Percentiles rank a stretch among this genome's conserved stretches.
These are phyloP conservation scores for Helicoverpa zea DNA, from an alignment of 1,140 invertebrate species.

Conservation along the genomic window DNA sequence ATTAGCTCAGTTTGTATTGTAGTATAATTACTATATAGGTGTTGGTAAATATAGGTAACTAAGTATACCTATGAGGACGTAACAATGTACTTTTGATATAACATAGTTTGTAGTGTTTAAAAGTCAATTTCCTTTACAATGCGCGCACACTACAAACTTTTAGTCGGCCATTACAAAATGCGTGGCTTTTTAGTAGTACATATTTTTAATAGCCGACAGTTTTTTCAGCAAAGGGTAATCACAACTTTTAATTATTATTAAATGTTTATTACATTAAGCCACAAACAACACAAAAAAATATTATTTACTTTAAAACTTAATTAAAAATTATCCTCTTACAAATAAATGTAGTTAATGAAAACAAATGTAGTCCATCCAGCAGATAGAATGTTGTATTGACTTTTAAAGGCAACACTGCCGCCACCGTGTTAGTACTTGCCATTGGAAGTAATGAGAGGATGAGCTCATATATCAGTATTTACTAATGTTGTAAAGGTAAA, in stretches of 20 bases:
- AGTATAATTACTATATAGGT: neutral
- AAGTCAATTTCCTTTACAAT: no score
- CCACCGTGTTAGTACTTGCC: neutral
- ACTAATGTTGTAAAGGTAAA: neutral
- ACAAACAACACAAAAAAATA: neutral
- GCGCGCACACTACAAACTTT: no score
- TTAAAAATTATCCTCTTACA: neutral
- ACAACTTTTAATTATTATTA: neutral
- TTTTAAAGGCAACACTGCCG: neutral
- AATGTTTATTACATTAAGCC: neutral
- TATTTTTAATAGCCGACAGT: no score
- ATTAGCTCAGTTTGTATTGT: neutral
- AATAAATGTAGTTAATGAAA: neutral
- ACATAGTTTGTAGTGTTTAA: no score
- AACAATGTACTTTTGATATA: no score
- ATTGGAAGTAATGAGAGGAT: conserved; percentile 3
- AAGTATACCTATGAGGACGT: no score
- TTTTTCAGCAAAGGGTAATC: no score
- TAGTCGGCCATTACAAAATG: neutral
- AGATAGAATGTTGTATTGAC: neutral
- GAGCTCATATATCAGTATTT: neutral
- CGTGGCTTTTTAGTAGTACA: no score
- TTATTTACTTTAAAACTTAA: neutral
- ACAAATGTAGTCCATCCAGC: neutral
- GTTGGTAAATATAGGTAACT: no score